Conservation (phyloP, 2,888 invertebrate species). For the Mythimna lalbum region DNA sequence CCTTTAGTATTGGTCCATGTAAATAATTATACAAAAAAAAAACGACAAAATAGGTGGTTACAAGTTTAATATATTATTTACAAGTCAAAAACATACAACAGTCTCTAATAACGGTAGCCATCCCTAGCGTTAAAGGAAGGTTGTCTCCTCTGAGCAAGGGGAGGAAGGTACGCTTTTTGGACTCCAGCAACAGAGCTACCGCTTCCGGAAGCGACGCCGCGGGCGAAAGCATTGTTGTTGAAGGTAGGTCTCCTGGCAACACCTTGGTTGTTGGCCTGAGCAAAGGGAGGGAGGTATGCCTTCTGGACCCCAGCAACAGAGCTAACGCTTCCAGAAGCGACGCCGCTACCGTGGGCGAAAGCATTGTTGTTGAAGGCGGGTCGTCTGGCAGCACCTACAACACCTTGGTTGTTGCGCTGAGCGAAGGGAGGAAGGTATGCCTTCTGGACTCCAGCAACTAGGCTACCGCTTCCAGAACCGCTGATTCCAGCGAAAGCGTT, state of each 20-base stretch:
- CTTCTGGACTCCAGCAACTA: slow-evolving; percentile 21
- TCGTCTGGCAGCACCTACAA: slow-evolving; percentile 7
- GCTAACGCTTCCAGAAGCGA: neutral
- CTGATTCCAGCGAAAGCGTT: slow-evolving; percentile 64
- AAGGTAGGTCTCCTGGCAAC: slow-evolving; percentile 60
- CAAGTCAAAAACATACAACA: slow-evolving; percentile 45
- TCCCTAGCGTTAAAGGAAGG: slow-evolving; percentile 72
- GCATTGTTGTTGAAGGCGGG: neutral
- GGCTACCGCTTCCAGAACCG: slow-evolving; percentile 62
- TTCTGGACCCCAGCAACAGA: neutral
- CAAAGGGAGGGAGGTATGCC: neutral
- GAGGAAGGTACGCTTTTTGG: slow-evolving; percentile 76
- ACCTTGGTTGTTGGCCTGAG: neutral
- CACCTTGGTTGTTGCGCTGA: neutral
- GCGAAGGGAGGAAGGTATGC: slow-evolving; percentile 25
- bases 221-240: slow-evolving; percentile 59
- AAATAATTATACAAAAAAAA: neutral
- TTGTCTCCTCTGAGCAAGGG: slow-evolving; percentile 17
- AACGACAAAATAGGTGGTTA: neutral
- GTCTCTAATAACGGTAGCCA: slow-evolving; percentile 74
- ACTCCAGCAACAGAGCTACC: slow-evolving; percentile 45
- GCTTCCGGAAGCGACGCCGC: slow-evolving; percentile 69
- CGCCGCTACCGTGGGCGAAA: neutral
- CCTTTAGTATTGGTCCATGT: neutral
- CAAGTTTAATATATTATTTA: slow-evolving; percentile 60